phyloP scores from a whole-genome alignment of 37 sponge, comb jelly and placozoan genomes.

The Amphimedon queenslandica region DNA sequence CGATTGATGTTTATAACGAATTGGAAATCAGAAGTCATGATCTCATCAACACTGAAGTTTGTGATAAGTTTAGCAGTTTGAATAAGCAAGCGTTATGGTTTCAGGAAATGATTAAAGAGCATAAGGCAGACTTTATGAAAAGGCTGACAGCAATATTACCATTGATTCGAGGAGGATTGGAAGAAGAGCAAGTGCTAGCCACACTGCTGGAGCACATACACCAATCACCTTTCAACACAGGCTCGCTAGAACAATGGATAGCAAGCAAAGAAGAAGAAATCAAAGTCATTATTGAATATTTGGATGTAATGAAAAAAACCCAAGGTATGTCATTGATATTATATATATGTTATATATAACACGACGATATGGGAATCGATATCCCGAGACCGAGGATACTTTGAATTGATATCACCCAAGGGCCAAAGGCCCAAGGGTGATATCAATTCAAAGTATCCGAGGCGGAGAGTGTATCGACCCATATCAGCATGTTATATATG shows the following conservation, averaged over 20 bases:
- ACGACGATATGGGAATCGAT: too few species aligned
- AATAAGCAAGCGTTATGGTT: not conserved
- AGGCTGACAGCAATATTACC: slow-evolving; percentile 12
- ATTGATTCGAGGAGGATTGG: slow-evolving; percentile 3
- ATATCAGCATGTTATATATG: too few species aligned
- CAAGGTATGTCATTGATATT: too few species aligned
- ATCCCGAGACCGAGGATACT: too few species aligned
- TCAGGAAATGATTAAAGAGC: not conserved
- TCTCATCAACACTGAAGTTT: slow-evolving; percentile 6
- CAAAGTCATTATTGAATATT: slow-evolving; percentile 4
- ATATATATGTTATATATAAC: too few species aligned
- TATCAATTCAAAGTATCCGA: too few species aligned
- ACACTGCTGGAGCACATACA: not conserved
- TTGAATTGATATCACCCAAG: too few species aligned
- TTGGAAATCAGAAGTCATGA: slow-evolving; percentile 6
- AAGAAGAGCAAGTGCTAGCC: slow-evolving; percentile 14
- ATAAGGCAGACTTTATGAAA: slow-evolving; percentile 5
- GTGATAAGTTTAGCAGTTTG: not conserved
- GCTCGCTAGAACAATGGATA: not conserved
- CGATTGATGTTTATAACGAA: slow-evolving; percentile 5
- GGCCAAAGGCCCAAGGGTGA: too few species aligned
- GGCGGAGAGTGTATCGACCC: too few species aligned
- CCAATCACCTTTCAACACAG: slow-evolving; percentile 16
- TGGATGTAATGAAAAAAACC: slow-evolving; percentile 2
- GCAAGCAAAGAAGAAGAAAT: slow-evolving; percentile 19